These are phyloP conservation scores for Natator depressus DNA, from an alignment of 2,113 vertebrate genomes.

Conservation along the genomic window DNA sequence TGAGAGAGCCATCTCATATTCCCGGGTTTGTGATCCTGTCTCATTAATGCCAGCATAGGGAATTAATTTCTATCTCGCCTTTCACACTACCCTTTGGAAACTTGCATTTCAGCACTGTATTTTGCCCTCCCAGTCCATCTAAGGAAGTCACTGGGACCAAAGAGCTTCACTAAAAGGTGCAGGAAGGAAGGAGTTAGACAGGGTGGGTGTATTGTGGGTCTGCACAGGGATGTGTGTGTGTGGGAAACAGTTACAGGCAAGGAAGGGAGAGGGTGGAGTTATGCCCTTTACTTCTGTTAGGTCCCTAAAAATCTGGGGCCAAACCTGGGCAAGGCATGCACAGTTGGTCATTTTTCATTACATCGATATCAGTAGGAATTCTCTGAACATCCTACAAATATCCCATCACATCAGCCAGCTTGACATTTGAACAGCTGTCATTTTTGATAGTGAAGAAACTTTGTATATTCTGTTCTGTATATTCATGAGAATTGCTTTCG, in stretches of 20 bases:
- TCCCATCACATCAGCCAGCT: neutral
- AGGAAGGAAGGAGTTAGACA: neutral
- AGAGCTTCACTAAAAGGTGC: neutral
- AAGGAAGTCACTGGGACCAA: neutral
- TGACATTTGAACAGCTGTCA: neutral
- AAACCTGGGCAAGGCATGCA: neutral
- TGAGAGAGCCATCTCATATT: neutral
- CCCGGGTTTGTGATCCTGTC: neutral
- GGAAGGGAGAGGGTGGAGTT: neutral
- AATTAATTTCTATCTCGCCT: neutral
- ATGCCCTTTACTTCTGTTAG: neutral
- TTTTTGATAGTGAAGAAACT: neutral
- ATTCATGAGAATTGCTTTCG: neutral
- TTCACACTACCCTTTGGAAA: neutral
- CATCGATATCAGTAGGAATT: neutral
- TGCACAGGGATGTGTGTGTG: neutral
- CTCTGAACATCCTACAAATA: neutral
- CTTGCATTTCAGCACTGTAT: neutral
- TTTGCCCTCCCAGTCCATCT: neutral
- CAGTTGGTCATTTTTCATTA: neutral
- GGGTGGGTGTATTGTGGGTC: neutral
- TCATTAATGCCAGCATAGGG: neutral
- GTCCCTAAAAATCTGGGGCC: neutral
- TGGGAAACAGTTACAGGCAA: neutral
- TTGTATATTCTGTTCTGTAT: neutral